phyloP scores from a whole-genome alignment of 2,113 vertebrate species.

The Cyprinodon brontotheroides region DNA sequence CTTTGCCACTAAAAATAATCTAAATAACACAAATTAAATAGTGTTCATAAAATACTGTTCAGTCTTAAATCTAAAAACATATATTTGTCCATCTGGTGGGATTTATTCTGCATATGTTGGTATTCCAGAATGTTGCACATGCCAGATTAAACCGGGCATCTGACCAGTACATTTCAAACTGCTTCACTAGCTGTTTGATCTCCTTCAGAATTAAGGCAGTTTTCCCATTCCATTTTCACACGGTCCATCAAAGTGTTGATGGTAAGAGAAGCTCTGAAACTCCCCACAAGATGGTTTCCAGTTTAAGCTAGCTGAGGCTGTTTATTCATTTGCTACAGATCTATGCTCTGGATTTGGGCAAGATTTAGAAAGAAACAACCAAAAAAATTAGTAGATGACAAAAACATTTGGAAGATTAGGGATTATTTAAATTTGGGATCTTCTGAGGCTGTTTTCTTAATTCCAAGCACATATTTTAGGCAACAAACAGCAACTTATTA shows the following conservation, averaged over 20 bases:
- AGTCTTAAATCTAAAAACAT: not conserved
- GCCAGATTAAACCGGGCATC: slow-evolving; percentile 29
- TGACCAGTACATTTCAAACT: slow-evolving; percentile 23
- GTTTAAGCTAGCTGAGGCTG: not conserved
- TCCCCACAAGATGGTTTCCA: not conserved
- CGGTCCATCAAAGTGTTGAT: not conserved
- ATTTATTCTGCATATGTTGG: slow-evolving; percentile 17
- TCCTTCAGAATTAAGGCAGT: slow-evolving; percentile 7
- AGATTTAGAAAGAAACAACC: not conserved
- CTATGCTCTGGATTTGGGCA: not conserved
- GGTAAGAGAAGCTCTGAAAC: not conserved
- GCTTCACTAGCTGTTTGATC: slow-evolving; percentile 7
- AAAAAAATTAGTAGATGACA: not conserved
- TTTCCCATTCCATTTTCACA: slow-evolving; percentile 4
- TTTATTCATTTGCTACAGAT: slow-evolving; percentile 5
- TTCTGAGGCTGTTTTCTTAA: not conserved
- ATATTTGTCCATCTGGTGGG: slow-evolving; percentile 11
- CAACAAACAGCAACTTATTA: not conserved
- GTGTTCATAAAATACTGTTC: not conserved
- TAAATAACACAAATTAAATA: not conserved
- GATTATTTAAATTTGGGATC: not conserved
- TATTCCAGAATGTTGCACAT: slow-evolving; percentile 16
- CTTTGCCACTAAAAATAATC: not conserved
- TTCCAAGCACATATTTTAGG: not conserved
- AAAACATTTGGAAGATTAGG: not conserved